Evolutionary conservation across 1,140 invertebrate species (phyloP).

Genomic region (Lineus longissimus): DNA sequence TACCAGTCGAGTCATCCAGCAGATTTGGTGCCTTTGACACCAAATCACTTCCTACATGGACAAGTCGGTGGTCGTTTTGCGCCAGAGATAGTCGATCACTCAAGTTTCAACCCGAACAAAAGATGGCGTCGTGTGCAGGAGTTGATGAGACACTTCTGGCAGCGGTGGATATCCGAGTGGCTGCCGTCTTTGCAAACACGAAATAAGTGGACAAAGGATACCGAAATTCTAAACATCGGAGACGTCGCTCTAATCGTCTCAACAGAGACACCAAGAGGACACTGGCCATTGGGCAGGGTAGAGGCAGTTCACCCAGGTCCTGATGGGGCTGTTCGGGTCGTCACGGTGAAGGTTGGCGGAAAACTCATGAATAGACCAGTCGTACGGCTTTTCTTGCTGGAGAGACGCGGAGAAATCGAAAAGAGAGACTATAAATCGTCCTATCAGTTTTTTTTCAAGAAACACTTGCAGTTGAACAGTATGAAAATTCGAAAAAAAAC

Average conservation of each 20-base stretch:
- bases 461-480: no score
- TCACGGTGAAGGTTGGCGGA: no score
- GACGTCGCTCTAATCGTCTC: neutral
- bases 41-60: slow-evolving; percentile 14
- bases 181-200: slow-evolving; percentile 2
- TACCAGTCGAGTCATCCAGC: slow-evolving; percentile 7
- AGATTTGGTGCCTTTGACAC: slow-evolving; percentile 9
- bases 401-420: no score
- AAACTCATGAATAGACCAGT: no score
- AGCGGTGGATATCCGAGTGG: slow-evolving; percentile 16
- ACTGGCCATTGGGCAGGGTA: no score
- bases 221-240: neutral
- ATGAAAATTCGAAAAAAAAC: no score
- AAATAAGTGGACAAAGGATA: neutral
- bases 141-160: slow-evolving; percentile 19
- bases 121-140: slow-evolving; percentile 17
- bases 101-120: neutral
- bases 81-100: slow-evolving; percentile 4
- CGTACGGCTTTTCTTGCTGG: no score
- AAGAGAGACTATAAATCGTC: no score
- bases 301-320: no score
- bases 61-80: slow-evolving; percentile 15
- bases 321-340: no score
- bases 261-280: no score
- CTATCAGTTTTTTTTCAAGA: no score